Evolutionary conservation across 2,888 invertebrate species (phyloP), one percentile per base, ranked within the genome.

Genomic region (Drosophila siamana): DNA sequence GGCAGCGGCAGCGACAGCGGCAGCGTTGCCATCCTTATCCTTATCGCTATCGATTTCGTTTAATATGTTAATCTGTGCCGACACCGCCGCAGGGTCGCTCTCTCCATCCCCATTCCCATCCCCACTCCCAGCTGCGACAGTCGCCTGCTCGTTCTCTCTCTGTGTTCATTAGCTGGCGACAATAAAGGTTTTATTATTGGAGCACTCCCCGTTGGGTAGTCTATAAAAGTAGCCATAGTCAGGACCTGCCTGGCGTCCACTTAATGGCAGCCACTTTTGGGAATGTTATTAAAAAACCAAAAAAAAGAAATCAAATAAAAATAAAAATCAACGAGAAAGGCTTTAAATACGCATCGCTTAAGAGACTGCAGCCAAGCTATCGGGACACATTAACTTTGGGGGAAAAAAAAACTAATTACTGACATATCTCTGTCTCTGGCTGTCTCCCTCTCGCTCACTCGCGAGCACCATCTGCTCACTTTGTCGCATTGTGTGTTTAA

Each of bases 401-500:
- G 9, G 7, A 26, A 26, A 72, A 73, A 75, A 83, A 85, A 77
- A 84, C 91, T 91, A 91, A 91, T 91, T 91, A 91, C 90, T 89
- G 82, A 78, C 80, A 74, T 51, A 24, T 44, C 47, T 41, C 61
- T 54, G 2, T 7, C 6, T 13, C 30, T 9, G 13, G 13, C 47
- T 30, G 11, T 48, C 13, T 36, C 33, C 61, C 26, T 48, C 13
- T 48, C 46, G 57, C 44, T 50, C n/a, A 38, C 63, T 57, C 15
- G n/a, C n/a, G 46, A 46, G 9, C 6, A 9, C 36, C 36, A 9
- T 19, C 13, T n/a, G n/a, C n/a, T 15, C 5, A 15, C 9, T 46
- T 9, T 44, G 55, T 41, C 54, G 16, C 55, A 55, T 33, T 47
- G 47, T 40, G 47, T 13, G 38, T 74, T 83, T 83, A 72, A 86